Conservation (phyloP, 2,888 invertebrate genomes). For the Mycogona germanica region DNA sequence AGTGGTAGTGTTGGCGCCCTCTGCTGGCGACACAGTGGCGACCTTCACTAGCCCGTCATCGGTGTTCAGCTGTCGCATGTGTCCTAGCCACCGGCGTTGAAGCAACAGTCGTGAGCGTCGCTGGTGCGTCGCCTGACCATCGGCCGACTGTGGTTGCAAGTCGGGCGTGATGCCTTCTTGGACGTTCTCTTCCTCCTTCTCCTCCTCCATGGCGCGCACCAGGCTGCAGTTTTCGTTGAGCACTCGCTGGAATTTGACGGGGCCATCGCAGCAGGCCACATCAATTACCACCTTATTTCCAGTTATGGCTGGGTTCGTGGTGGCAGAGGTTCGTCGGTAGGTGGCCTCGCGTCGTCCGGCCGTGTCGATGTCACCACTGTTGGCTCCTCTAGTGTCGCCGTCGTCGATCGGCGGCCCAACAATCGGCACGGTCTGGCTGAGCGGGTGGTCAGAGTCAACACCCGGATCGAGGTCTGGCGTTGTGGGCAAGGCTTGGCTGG, state of each 20-base stretch:
- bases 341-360: too few species aligned
- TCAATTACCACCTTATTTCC: constrained; percentile 50
- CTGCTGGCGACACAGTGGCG: constrained; percentile 1
- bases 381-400: too few species aligned
- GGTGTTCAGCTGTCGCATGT: neutral
- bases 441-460: too few species aligned
- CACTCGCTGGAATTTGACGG: constrained; percentile 72
- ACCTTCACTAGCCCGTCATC: constrained; percentile 16
- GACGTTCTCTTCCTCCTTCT: neutral
- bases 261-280: constrained; percentile 85
- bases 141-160: constrained; percentile 13
- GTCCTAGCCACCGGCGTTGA: neutral
- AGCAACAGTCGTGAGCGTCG: neutral
- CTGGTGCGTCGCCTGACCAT: constrained; percentile 11
- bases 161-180: constrained; percentile 8
- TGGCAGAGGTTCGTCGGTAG: too few species aligned
- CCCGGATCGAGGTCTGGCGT: too few species aligned
- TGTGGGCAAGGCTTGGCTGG: too few species aligned
- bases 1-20: neutral
- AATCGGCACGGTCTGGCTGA: too few species aligned
- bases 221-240: constrained; percentile 64
- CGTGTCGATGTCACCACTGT: too few species aligned
- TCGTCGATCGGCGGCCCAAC: too few species aligned
- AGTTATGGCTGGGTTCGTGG: too few species aligned
- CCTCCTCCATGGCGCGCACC: constrained; percentile 23